These are phyloP conservation scores for Cyprinodon diabolis DNA, from an alignment of 2,797 vertebrate genomes.

Conservation along the genomic window DNA sequence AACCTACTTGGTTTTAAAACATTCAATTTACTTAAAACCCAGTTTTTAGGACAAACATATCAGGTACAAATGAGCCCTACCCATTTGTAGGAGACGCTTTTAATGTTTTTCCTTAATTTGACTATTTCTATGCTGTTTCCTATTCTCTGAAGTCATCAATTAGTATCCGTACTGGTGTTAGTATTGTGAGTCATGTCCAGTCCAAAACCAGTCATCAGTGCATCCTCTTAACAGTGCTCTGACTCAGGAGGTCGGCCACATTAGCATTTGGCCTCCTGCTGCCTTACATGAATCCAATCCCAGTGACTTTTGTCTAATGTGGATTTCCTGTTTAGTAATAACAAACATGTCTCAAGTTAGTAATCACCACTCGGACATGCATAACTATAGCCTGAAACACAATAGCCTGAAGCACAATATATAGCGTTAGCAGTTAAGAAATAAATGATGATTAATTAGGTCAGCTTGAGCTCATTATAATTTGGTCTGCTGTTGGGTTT, in stretches of 20 bases:
- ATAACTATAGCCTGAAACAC: background rate
- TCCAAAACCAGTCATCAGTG: background rate
- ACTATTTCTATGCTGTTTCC: background rate
- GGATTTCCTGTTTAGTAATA: slow-evolving; percentile 4
- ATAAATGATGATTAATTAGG: background rate
- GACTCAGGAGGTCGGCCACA: background rate
- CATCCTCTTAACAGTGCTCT: slow-evolving; percentile 1
- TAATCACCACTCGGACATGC: background rate
- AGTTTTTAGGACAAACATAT: background rate
- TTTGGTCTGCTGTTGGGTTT: background rate
- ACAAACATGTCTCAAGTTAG: background rate
- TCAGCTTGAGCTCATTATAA: background rate
- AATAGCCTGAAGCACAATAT: background rate
- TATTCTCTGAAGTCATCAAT: background rate
- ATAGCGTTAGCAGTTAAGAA: background rate
- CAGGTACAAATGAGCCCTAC: too few species aligned
- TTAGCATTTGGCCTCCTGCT: background rate
- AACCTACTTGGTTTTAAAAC: background rate
- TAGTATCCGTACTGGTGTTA: background rate
- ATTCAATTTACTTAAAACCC: background rate
- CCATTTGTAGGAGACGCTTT: background rate
- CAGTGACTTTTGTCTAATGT: background rate
- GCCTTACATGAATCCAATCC: background rate
- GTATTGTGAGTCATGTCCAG: slow-evolving; percentile 3
- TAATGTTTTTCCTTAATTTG: background rate